These are phyloP conservation scores for Leptoteleia sp. DNA, from an alignment of 1,140 invertebrate genomes.

Conservation along the genomic window DNA sequence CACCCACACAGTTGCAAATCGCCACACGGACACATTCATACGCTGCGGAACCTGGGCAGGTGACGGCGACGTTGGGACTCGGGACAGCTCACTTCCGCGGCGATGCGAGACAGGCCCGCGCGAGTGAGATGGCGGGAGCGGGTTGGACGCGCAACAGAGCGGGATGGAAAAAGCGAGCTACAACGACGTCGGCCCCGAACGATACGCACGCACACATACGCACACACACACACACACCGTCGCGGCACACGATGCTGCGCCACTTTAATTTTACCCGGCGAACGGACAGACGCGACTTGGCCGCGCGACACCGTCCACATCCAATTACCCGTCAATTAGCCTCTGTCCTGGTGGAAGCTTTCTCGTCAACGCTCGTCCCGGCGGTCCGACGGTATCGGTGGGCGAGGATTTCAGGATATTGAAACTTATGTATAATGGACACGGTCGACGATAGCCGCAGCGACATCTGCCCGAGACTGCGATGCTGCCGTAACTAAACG, in stretches of 20 bases:
- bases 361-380: slow-evolving; percentile 47
- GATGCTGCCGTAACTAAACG: slow-evolving; percentile 8
- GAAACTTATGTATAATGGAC: slow-evolving; percentile 56
- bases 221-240: too few species aligned
- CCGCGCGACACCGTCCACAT: slow-evolving; percentile 1
- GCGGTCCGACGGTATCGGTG: slow-evolving; percentile 30
- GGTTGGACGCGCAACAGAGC: too few species aligned
- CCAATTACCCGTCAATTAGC: slow-evolving; percentile 54
- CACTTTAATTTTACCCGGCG: slow-evolving; percentile 42
- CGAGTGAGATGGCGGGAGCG: not conserved
- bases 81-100: too few species aligned
- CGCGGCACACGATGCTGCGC: too few species aligned
- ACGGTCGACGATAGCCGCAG: slow-evolving; percentile 44
- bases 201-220: slow-evolving; percentile 38
- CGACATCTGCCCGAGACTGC: slow-evolving; percentile 29
- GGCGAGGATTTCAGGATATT: slow-evolving; percentile 46
- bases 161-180: not conserved
- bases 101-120: not conserved
- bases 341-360: slow-evolving; percentile 55
- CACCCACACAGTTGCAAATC: too few species aligned
- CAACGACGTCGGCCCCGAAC: slow-evolving; percentile 27
- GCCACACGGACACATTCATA: not conserved
- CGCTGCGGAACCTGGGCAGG: too few species aligned
- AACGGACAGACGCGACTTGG: not conserved
- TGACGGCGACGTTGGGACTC: not conserved